A percentile compares a stretch with the other conserved stretches of the same genome.
phyloP scores from a whole-genome alignment of 2,888 invertebrate genomes.

The Diabrotica balteata region DNA sequence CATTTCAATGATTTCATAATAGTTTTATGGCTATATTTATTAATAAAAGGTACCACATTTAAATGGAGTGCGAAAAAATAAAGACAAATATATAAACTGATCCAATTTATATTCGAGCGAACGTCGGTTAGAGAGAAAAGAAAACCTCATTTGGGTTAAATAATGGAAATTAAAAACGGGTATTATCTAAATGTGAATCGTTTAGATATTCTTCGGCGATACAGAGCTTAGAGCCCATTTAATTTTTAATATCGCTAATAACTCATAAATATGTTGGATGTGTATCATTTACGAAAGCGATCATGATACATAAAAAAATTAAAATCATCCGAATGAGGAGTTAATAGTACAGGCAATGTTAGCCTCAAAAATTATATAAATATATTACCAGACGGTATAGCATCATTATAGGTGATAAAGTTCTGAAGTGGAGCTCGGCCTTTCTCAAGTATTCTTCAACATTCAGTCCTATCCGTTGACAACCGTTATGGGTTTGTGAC shows the following conservation, averaged over 20 bases:
- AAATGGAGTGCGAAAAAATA: no score
- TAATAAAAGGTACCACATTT: no score
- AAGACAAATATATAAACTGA: no score
- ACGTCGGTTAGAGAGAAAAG: not conserved
- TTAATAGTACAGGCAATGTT: not conserved
- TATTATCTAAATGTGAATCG: conserved; percentile 37
- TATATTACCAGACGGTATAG: no score
- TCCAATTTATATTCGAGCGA: not conserved
- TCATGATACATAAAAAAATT: conserved; percentile 27
- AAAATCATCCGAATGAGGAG: not conserved
- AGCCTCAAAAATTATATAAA: no score
- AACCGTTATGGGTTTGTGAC: no score
- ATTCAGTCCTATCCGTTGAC: no score
- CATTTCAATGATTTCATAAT: no score
- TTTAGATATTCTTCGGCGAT: conserved; percentile 35
- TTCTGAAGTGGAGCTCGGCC: no score
- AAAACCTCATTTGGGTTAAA: conserved; percentile 30
- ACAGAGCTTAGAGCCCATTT: conserved; percentile 28
- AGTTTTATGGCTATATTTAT: no score
- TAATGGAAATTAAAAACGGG: conserved; percentile 36
- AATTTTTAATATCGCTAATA: conserved; percentile 47
- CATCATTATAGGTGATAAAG: no score
- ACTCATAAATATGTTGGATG: conserved; percentile 41
- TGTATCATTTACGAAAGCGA: conserved; percentile 41
- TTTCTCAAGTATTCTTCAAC: no score